Conservation (phyloP, 2,888 invertebrate species). For the Sisyra terminalis region DNA sequence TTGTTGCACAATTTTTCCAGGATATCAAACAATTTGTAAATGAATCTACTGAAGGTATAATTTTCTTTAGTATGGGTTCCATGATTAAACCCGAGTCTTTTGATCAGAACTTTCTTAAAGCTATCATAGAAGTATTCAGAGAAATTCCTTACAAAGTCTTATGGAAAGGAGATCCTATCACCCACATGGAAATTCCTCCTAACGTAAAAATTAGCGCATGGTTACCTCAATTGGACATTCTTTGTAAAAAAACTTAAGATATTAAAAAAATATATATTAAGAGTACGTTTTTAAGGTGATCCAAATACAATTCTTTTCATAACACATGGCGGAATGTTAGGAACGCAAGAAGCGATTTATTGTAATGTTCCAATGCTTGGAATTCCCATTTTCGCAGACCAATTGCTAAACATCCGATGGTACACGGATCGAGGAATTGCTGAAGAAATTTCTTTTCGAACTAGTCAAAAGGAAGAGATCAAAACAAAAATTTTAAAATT, state of each 20-base stretch:
- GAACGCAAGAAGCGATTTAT: background rate
- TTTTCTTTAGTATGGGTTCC: conserved; percentile 42
- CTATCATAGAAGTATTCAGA: conserved; percentile 32
- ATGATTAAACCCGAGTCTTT: conserved; percentile 38
- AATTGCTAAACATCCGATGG: background rate
- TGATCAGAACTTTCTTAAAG: conserved; percentile 27
- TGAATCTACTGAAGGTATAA: conserved; percentile 22
- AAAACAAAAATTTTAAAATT: background rate
- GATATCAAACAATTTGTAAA: conserved; percentile 17
- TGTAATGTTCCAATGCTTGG: background rate
- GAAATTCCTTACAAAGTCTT: conserved; percentile 34
- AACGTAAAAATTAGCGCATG: conserved; percentile 33
- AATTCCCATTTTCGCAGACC: background rate
- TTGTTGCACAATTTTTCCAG: too few species aligned
- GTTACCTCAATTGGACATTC: conserved; percentile 36
- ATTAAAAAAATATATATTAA: too few species aligned
- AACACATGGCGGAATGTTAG: background rate
- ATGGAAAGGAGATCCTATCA: conserved; percentile 34
- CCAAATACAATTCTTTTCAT: background rate
- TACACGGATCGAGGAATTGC: background rate
- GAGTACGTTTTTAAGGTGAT: background rate
- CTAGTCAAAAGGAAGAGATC: too few species aligned
- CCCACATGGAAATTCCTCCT: conserved; percentile 25
- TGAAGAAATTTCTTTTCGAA: too few species aligned
- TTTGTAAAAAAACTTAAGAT: conserved; percentile 25